These are phyloP conservation scores for Spodoptera picta DNA, from an alignment of 2,888 invertebrate species.

Conservation along the genomic window DNA sequence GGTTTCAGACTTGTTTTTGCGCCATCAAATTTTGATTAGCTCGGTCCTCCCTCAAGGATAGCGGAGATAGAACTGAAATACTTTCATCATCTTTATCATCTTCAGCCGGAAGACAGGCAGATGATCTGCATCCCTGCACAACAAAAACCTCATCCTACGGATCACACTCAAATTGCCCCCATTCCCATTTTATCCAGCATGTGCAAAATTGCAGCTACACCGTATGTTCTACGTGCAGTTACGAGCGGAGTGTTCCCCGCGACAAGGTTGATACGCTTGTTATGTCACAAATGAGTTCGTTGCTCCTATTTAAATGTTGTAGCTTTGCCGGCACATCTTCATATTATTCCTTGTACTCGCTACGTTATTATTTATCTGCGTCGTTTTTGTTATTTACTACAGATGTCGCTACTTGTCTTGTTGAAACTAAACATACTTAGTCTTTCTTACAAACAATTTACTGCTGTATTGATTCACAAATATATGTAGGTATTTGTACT, in stretches of 20 bases:
- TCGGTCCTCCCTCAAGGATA: no score
- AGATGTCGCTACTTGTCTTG: constrained; percentile 11
- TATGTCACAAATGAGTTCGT: constrained; percentile 30
- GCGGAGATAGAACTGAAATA: no score
- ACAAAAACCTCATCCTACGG: no score
- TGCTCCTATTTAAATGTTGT: constrained; percentile 26
- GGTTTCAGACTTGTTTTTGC: no score
- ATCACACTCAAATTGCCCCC: neutral
- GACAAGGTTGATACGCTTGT: constrained; percentile 36
- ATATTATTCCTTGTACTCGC: constrained; percentile 1
- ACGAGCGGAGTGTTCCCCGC: constrained; percentile 17
- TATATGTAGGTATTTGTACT: neutral
- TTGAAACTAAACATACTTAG: no score
- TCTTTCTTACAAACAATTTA: no score
- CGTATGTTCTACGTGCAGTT: constrained; percentile 8
- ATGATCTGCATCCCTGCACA: no score
- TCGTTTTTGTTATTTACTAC: neutral
- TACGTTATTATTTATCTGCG: constrained; percentile 1
- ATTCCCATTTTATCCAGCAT: constrained; percentile 10
- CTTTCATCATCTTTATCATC: no score
- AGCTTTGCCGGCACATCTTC: constrained; percentile 3
- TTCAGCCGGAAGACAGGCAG: no score
- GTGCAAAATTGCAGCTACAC: constrained; percentile 5
- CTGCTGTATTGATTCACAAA: neutral
- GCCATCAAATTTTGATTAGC: no score